Evolutionary conservation across 2,888 invertebrate species (phyloP), one percentile per base, ranked within the genome.

Genomic region (Uloborus plumipes): DNA sequence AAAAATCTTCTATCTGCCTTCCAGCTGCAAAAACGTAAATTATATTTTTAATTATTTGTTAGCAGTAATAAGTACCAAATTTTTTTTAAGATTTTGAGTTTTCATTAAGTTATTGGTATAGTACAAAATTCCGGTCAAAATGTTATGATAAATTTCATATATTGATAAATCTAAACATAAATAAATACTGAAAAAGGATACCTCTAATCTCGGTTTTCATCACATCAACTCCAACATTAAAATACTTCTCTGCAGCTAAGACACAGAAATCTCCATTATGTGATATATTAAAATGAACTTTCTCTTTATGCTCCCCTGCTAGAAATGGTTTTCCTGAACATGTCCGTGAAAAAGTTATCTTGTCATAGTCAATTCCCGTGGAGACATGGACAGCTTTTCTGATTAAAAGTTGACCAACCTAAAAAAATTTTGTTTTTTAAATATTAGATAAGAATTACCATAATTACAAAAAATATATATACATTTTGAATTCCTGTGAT

Each of bases 201-300:
- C 89, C 86, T 78, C 88, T 87, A 61, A 87, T 93, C 88, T 95
- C 94, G 74, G 94, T 90, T 90, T 94, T 94, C 97, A 98, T 97
- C 0, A 97, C 92, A 91, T 98, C 98, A 69, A 96, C 92, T 3
- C 91, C 91, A 70, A 90, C 87, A 18, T 86, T 85, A 13, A 72
- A 59, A 4, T 85, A 71, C n/a, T 76, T 62, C 64, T 89, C 88
- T 6, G 89, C 88, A 3, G 89, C 89, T 50, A 98, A 90, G 26
- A 98, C 95, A 7, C 94, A 93, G 89, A 92, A 95, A 85, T 93
- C 92, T 4, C 96, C 97, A 88, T 97, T 96, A 90, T 98, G 98
- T 0, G 97, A 97, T 0, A 98, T 92, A 90, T 98, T 98, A 88
- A 98, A 97, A 87, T 91, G 92, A 47, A 55, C 50, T n/a, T 50